These are phyloP conservation scores for Drosophila atripex DNA, from an alignment of 2,888 invertebrate genomes.

Conservation along the genomic window DNA sequence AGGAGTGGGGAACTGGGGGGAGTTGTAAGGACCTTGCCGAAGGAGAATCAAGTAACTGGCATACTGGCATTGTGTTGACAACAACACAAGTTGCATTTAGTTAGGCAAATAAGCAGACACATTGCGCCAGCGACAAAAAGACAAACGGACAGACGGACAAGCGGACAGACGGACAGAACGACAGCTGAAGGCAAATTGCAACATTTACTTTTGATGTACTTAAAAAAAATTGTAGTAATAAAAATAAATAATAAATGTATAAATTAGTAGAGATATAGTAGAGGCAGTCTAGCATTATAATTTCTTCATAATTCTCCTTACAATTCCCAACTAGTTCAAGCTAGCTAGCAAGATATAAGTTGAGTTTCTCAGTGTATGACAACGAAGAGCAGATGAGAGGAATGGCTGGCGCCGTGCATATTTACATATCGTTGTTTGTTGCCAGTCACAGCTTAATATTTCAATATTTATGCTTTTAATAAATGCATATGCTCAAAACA, in stretches of 20 bases:
- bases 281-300: too few relatives aligned
- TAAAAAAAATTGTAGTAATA: not conserved
- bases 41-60: conserved; percentile 29
- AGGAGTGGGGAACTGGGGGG: not conserved
- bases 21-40: not conserved
- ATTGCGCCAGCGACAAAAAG: conserved; percentile 16
- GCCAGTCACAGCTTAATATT: conserved; percentile 76
- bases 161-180: conserved; percentile 5
- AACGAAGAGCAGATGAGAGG: conserved; percentile 1
- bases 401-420: conserved; percentile 32
- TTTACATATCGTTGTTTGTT: conserved; percentile 65
- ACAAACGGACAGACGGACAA: not conserved
- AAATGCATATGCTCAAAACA: conserved; percentile 74
- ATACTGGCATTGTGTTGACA: conserved; percentile 67
- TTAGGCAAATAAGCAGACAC: conserved; percentile 69
- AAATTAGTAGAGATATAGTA: too few relatives aligned
- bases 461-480: conserved; percentile 78
- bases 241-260: not conserved
- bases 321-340: not conserved
- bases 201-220: conserved; percentile 37
- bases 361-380: conserved; percentile 16
- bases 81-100: conserved; percentile 78
- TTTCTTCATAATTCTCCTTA: not conserved
- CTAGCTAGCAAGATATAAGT: not conserved
- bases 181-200: conserved; percentile 50